Evolutionary conservation across 1,140 invertebrate genomes (phyloP).

Genomic region (Augochlora pura): DNA sequence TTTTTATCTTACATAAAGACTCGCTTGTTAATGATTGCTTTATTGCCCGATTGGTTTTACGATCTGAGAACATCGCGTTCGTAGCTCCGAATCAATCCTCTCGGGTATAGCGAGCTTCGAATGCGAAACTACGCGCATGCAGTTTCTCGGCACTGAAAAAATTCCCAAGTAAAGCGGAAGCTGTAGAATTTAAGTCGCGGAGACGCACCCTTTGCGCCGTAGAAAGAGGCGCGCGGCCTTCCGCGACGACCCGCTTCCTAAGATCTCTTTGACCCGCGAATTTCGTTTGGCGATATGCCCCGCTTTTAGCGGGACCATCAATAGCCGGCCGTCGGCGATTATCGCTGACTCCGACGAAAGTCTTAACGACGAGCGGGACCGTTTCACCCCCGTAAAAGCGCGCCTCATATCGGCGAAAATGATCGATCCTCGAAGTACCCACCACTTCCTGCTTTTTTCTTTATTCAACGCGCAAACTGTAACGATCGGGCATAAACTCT

Average conservation of each 20-base stretch:
- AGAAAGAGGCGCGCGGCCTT: neutral
- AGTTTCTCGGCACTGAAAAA: neutral
- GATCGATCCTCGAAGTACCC: neutral
- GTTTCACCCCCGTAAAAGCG: neutral
- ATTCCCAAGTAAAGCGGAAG: neutral
- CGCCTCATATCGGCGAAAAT: neutral
- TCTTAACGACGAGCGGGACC: neutral
- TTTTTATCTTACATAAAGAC: no score
- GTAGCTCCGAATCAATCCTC: no score
- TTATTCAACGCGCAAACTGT: neutral
- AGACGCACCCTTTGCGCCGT: neutral
- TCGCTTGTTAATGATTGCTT: no score
- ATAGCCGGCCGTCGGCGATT: neutral
- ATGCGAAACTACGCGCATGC: neutral
- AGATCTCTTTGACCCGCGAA: slow-evolving; percentile 30
- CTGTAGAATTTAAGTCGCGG: slow-evolving; percentile 5
- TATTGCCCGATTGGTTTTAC: no score
- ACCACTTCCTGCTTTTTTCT: neutral
- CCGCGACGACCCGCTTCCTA: neutral
- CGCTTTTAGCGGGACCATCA: neutral
- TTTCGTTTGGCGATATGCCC: slow-evolving; percentile 21
- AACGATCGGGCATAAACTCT: neutral
- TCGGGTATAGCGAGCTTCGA: no score
- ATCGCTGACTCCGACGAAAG: neutral
- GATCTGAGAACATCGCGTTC: no score